A percentile compares a stretch with the other conserved stretches of the same genome.
phyloP scores from a whole-genome alignment of 2,113 vertebrate genomes.

The Chionomys nivalis region DNA sequence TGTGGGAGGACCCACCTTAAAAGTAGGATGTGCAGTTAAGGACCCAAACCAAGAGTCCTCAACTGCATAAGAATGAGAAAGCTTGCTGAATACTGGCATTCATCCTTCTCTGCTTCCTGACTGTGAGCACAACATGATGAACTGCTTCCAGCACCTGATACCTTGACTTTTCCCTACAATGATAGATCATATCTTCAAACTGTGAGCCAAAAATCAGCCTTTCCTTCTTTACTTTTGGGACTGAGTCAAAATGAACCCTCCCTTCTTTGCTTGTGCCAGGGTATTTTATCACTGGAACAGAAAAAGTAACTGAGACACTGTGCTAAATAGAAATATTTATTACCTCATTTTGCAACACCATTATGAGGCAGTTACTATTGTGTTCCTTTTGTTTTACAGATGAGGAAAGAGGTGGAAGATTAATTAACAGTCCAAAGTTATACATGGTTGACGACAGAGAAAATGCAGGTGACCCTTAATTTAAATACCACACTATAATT shows the following conservation, averaged over 20 bases:
- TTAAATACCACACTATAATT: not conserved
- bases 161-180: not conserved
- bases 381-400: not conserved
- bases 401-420: not conserved
- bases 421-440: not conserved
- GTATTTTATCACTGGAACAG: not conserved
- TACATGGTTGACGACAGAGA: not conserved
- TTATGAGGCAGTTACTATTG: not conserved
- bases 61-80: not conserved
- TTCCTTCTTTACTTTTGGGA: not conserved
- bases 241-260: not conserved
- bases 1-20: not conserved
- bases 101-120: not conserved
- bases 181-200: not conserved
- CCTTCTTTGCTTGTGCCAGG: not conserved
- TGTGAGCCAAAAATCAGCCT: not conserved
- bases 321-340: not conserved
- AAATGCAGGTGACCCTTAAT: not conserved
- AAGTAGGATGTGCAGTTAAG: not conserved
- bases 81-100: not conserved
- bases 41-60: not conserved
- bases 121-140: not conserved
- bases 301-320: not conserved
- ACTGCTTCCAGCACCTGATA: not conserved
- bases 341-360: not conserved